Evolutionary conservation across 53 echinoderm and acorn worm species (phyloP), one percentile per base, ranked within the genome.

Genomic region (Apostichopus leukothele): DNA sequence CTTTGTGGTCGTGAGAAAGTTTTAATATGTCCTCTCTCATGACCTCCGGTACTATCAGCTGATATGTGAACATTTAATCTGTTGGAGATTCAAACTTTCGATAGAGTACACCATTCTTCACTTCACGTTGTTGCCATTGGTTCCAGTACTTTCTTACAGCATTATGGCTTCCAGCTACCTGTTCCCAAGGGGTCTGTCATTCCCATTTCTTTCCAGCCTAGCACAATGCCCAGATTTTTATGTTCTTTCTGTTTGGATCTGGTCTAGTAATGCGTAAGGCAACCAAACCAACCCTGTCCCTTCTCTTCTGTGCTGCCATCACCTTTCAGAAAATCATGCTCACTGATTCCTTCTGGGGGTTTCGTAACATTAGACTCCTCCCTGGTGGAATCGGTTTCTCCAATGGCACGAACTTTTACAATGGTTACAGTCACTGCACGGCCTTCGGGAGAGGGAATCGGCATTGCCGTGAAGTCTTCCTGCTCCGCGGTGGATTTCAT

Each of bases 71-170:
- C 21, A 1, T 83, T n/a, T 83, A 12, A 54, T 18, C 53, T 57
- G 21, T 19, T 5, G 55, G 53, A 83, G 55, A 83, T 55, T 83
- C 83, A 16, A 83, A 83, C 16, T 5, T 25, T 25, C 25, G 25
- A 25, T 25, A 25, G 25, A 25, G 25, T 25, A 25, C 25, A 25
- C 25, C 25, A 54, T 59, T 7, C 3, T 20, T 0, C 9, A 83
- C 14, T 59, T 83, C n/a, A 3, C 11, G 83, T 83, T 83, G 13
- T 59, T 60, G 16, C 57, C 83, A 83, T n/a, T 60, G n/a, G 18
- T 6, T 11, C 83, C 83, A 25, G 25, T 25, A 25, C 0, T 25
- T 25, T 25, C 25, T 25, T 25, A 25, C 25, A 25, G 0, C 25
- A 25, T 25, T 25, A 25, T 25, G 25, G 25, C 25, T 25, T 25